A percentile compares a stretch with the other conserved stretches of the same genome.
Conservation (phyloP, 2,797 vertebrate genomes). For the Cirrhinus mrigala region DNA sequence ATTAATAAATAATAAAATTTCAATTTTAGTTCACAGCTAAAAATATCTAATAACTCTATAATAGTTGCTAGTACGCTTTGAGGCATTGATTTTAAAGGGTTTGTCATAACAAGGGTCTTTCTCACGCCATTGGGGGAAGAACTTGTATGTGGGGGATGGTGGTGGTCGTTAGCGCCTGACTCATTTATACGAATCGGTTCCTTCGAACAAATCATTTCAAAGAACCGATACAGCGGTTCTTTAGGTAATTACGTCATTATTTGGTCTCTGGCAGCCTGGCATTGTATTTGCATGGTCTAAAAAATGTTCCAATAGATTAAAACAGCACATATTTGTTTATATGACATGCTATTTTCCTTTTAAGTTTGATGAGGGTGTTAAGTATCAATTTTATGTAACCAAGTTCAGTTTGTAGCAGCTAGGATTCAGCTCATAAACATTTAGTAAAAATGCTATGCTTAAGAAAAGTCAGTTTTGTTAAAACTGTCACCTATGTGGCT, state of each 20-base stretch:
- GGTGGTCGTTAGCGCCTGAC: background rate
- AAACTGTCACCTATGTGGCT: background rate
- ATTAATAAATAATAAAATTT: background rate
- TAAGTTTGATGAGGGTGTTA: background rate
- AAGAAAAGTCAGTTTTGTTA: background rate
- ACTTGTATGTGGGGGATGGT: slow-evolving; percentile 30
- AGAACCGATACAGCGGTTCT: background rate
- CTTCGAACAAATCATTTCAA: background rate
- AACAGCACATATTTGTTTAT: background rate
- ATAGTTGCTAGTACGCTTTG: background rate
- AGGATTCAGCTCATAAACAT: background rate
- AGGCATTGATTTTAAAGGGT: background rate
- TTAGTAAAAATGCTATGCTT: background rate
- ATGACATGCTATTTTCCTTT: background rate
- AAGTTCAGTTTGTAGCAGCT: background rate
- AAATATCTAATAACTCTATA: background rate
- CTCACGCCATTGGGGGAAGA: background rate
- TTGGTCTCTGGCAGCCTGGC: background rate
- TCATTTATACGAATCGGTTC: background rate
- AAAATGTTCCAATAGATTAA: background rate
- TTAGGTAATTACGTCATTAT: background rate
- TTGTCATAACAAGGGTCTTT: background rate
- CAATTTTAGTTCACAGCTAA: background rate
- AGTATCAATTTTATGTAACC: background rate
- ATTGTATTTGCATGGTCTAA: background rate